Evolutionary conservation across 2,113 vertebrate species (phyloP), one percentile per base, ranked within the genome.

Genomic region (Nibea coibor): DNA sequence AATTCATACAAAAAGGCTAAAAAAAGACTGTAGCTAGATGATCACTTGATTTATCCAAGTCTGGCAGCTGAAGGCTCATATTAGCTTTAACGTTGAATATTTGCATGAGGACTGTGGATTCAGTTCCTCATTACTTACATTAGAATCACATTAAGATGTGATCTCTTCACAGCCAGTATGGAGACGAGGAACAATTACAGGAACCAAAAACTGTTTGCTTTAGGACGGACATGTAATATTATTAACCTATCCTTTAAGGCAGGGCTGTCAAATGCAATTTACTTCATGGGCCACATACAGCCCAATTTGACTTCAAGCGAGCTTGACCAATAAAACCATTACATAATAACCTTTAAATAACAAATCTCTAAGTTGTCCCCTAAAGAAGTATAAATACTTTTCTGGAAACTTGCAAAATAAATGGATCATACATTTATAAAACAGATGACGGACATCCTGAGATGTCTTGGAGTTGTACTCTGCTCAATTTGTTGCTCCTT

Each of bases 81-180:
- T 7, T 50, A 28, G 22, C 43, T 80, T 48, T 20, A 26, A 42
- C 19, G 3, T 80, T 58, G 17, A 16, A 72, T 66, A 51, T 80
- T 20, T 67, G 35, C 35, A 74, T 26, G 14, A 66, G 69, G 43
- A 72, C 19, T 31, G 45, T 61, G 20, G 19, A 54, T 35, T 61
- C 45, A 61, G 48, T 61, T 3, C 14, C 17, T 5, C 17, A 58
- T 31, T 26, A 26, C 22, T 45, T 26, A 24, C 39, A 54, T 43
- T n/a, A 10, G 10, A 74, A 51, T 43, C 20, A 5, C 39, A 43
- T 64, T 19, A 28, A 17, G 4, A 26, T 48, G 3, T 28, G 47
- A 50, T 62, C 19, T 48, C 14, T n/a, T 47, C 10, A 31, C 43
- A 61, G 70, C 17, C 4, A 16, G 15, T 12, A n/a, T 58, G 22